Base-by-base conservation (phyloP, 92 coral and sea anemone genomes). In the Palythoa grandiflora region DNA sequence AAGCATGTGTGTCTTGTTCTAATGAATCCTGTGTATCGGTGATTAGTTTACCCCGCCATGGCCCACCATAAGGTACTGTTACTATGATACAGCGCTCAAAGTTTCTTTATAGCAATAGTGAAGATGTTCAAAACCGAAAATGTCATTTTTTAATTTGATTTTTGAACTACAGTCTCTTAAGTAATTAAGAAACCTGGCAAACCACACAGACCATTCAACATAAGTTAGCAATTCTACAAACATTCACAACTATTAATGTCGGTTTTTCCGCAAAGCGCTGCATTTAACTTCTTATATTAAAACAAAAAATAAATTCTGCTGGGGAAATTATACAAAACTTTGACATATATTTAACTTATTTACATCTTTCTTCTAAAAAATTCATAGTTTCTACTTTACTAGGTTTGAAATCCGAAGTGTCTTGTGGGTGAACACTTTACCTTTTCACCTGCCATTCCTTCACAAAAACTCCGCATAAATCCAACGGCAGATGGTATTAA, bases 221-320 rank as follows among this genome's bases (percentile, higher is more conserved):
- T 65, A 80, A 38, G 20, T 80, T 47, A 48, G 54, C 38, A 63
- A 40, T 17, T 81, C 14, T 40, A 21, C 20, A 47, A 81, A 38
- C 13, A 44, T 44, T 66, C 74, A 11, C 21, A 16, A 50, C 61
- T 50, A 59, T 59, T 36, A 16, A 4, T 70, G 5, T 81, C 86
- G 74, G 75, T 68, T 28, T 47, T n/a, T 47, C 76, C 55, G 35
- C 53, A 54, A 60, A 1, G 8, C 9, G 70, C 53, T 78, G 68
- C n/a, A 78, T 53, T 50, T 57, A 3, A 54, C 83, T 57, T 51
- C 65, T 76, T 78, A 55, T 78, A 37, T 55, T 78, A 57, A 39
- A 66, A 10, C 14, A 17, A 65, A 63, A 39, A 61, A 60, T 38
- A 38, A 11, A 38, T n/a, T 6, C 38, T 12, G 39, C 73, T 19